Conservation (phyloP, 2,797 vertebrate species). For the Gymnocypris eckloni region DNA sequence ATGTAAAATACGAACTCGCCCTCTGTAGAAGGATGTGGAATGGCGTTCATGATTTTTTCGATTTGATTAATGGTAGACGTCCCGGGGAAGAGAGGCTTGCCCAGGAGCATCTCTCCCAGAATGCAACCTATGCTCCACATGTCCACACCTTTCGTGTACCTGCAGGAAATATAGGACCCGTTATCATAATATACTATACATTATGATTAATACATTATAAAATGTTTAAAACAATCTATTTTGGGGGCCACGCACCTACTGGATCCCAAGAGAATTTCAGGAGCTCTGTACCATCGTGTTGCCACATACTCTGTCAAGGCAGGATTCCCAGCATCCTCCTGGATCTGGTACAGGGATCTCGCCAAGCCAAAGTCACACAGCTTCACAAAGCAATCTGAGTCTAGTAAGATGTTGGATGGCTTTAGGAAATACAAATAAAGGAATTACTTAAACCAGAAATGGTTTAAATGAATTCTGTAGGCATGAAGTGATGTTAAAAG, state of each 20-base stretch:
- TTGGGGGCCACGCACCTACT: constrained; percentile 73
- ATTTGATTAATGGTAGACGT: constrained; percentile 94
- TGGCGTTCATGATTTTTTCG: constrained; percentile 87
- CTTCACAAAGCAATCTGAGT: constrained; percentile 89
- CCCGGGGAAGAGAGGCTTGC: constrained; percentile 91
- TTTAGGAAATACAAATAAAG: constrained; percentile 63
- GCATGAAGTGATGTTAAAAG: not conserved
- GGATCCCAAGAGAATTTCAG: constrained; percentile 92
- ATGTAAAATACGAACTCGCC: constrained; percentile 73
- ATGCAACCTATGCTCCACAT: constrained; percentile 98
- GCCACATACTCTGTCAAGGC: constrained; percentile 92
- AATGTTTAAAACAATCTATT: not conserved
- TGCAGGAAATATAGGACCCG: constrained; percentile 61
- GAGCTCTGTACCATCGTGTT: constrained; percentile 97
- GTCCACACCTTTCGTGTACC: constrained; percentile 95
- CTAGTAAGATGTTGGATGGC: constrained; percentile 93
- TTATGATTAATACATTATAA: not conserved
- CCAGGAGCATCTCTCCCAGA: constrained; percentile 93
- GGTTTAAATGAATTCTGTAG: not conserved
- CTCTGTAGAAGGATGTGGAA: constrained; percentile 84
- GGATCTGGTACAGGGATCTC: constrained; percentile 83
- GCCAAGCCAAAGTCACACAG: constrained; percentile 96
- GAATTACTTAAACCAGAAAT: not conserved
- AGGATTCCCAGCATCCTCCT: constrained; percentile 81
- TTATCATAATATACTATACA: not conserved